A percentile compares a stretch with the other conserved stretches of the same genome.
phyloP scores from a whole-genome alignment of 2,888 invertebrate species.

The Sinodicranocentrus sp. region DNA sequence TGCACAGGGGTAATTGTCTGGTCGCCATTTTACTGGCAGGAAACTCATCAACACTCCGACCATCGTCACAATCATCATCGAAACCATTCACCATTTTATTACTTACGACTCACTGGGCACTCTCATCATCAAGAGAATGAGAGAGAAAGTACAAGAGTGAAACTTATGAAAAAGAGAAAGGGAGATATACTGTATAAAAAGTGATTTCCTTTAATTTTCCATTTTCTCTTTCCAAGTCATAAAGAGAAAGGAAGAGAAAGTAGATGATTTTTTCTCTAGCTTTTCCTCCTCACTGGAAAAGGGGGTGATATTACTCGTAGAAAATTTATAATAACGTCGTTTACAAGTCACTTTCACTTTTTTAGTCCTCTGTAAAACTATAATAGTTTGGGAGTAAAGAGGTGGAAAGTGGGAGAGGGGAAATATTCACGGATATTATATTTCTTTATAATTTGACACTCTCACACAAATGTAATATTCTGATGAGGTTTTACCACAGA shows the following conservation, averaged over 20 bases:
- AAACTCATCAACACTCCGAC: constrained; percentile 61
- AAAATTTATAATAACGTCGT: no score
- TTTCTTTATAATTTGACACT: constrained; percentile 7
- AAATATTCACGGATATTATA: no score
- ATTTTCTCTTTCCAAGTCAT: constrained; percentile 51
- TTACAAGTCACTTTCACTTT: no score
- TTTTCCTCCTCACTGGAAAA: no score
- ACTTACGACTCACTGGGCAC: constrained; percentile 56
- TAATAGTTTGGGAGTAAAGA: no score
- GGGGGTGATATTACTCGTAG: no score
- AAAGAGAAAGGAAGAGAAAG: no score
- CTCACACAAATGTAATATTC: constrained; percentile 19
- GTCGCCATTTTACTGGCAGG: constrained; percentile 63
- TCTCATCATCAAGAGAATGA: constrained; percentile 35
- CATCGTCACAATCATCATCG: constrained; percentile 63
- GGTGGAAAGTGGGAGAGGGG: no score
- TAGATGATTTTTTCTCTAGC: no score
- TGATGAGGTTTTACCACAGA: no score
- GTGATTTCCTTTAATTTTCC: constrained; percentile 56
- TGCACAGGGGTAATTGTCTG: constrained; percentile 57
- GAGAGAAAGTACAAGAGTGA: constrained; percentile 9
- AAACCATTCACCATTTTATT: constrained; percentile 68
- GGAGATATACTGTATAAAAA: constrained; percentile 41
- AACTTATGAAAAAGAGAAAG: constrained; percentile 24
- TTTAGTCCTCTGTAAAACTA: no score